Conservation (phyloP, 37 sponge, comb jelly and placozoan genomes). For the Agelas oroides region DNA sequence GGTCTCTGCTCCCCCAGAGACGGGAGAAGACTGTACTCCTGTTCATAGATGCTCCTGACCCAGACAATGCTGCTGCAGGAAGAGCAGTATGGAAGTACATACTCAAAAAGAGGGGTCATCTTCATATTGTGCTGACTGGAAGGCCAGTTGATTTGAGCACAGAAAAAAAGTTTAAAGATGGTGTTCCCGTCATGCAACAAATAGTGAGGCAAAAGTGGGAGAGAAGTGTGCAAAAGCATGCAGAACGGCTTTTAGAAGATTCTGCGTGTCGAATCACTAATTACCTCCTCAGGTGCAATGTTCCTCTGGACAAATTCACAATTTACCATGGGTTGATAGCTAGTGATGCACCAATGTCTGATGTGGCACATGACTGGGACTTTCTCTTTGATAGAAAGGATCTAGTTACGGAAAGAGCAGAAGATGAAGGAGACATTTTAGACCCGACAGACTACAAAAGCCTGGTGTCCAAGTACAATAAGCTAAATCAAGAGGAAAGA, state of each 20-base stretch:
- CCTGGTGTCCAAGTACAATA: conserved; percentile 23
- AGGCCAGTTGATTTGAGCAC: conserved; percentile 44
- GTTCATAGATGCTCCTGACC: conserved; percentile 61
- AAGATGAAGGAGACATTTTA: conserved; percentile 28
- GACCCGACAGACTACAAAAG: conserved; percentile 12
- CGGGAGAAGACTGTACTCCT: not conserved
- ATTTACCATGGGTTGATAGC: conserved; percentile 56
- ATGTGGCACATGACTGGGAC: conserved; percentile 43
- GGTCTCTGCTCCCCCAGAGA: too few relatives aligned
- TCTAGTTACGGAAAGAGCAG: not conserved
- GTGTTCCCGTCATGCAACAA: not conserved
- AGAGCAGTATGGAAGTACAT: conserved; percentile 29
- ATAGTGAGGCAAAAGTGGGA: conserved; percentile 33
- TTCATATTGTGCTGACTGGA: conserved; percentile 53
- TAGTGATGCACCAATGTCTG: conserved; percentile 44
- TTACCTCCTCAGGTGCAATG: conserved; percentile 23
- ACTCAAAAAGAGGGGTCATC: conserved; percentile 4
- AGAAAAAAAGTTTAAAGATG: not conserved
- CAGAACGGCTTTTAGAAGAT: conserved; percentile 33
- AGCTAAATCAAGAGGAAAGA: conserved; percentile 10
- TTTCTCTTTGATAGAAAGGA: conserved; percentile 60
- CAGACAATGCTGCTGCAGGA: conserved; percentile 53
- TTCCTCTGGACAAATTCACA: conserved; percentile 1
- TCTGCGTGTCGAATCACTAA: conserved; percentile 23
- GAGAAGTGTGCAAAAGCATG: not conserved